Evolutionary conservation across 2,113 vertebrate species (phyloP).

Genomic region (Leiothrix lutea): DNA sequence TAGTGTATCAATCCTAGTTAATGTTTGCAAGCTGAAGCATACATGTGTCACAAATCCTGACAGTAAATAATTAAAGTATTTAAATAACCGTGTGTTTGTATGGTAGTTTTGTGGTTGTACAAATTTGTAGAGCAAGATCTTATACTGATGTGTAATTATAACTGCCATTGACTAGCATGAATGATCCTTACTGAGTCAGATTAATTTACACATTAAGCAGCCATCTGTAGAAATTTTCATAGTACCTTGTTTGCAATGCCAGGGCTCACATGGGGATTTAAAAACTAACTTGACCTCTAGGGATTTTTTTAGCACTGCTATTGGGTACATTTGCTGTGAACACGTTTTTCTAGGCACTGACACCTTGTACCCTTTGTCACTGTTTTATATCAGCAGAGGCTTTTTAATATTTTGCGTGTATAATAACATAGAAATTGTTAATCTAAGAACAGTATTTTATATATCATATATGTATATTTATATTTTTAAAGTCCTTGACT

Average conservation of each 20-base stretch:
- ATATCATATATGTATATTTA: background rate
- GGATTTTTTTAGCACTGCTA: conserved; percentile 1
- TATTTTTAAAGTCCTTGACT: background rate
- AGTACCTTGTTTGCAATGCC: conserved; percentile 46
- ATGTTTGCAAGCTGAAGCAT: conserved; percentile 61
- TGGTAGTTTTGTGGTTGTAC: conserved; percentile 53
- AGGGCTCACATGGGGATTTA: conserved; percentile 37
- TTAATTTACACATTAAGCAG: conserved; percentile 75
- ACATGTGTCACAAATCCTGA: conserved; percentile 67
- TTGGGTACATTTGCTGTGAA: conserved; percentile 23
- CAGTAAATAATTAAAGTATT: conserved; percentile 77
- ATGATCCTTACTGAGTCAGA: conserved; percentile 68
- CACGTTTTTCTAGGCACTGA: conserved; percentile 49
- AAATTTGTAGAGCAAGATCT: conserved; percentile 72
- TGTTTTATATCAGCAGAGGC: conserved; percentile 41
- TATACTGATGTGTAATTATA: conserved; percentile 74
- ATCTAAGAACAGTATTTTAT: background rate
- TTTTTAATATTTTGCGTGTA: conserved; percentile 10
- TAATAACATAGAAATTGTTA: conserved; percentile 26
- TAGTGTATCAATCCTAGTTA: conserved; percentile 39
- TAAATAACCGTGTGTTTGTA: conserved; percentile 65
- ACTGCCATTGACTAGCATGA: conserved; percentile 66
- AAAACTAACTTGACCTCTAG: conserved; percentile 32
- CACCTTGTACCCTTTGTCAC: background rate
- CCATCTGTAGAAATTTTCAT: conserved; percentile 72